A percentile compares a stretch with the other conserved stretches of the same genome.
phyloP scores from a whole-genome alignment of 37 sponge, comb jelly and placozoan species.

The Crambe crambe region DNA sequence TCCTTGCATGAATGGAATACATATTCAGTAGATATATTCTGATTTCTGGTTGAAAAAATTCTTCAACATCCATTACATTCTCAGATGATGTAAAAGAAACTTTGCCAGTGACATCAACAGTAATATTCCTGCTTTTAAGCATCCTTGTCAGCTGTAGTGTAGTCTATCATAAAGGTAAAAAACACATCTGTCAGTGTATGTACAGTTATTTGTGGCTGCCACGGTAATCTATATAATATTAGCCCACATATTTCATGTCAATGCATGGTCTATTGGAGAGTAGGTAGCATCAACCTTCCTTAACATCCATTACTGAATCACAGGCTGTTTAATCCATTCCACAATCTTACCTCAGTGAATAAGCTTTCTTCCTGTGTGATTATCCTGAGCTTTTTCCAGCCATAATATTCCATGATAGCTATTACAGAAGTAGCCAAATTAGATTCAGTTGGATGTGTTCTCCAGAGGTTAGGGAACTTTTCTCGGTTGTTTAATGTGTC shows the following conservation, averaged over 20 bases:
- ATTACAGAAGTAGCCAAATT: conserved; percentile 5
- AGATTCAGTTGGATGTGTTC: conserved; percentile 54
- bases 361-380: conserved; percentile 49
- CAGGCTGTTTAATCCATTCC: too few species aligned
- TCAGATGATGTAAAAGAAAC: not conserved
- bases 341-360: conserved; percentile 59
- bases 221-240: too few species aligned
- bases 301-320: too few species aligned
- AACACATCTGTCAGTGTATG: too few species aligned
- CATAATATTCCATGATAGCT: conserved; percentile 34
- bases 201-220: too few species aligned
- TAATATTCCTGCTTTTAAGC: not conserved
- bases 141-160: not conserved
- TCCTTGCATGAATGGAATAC: conserved; percentile 51
- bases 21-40: conserved; percentile 56
- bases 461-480: conserved; percentile 34
- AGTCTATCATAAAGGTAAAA: not conserved
- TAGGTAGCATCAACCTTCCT: too few species aligned
- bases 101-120: conserved; percentile 10
- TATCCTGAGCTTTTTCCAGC: conserved; percentile 70
- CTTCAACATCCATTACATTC: not conserved
- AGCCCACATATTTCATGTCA: too few species aligned
- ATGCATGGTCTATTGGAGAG: too few species aligned
- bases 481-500: not conserved
- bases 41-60: conserved; percentile 8